Base-by-base conservation (phyloP, 2,113 vertebrate species). In the Pipa parva region DNA sequence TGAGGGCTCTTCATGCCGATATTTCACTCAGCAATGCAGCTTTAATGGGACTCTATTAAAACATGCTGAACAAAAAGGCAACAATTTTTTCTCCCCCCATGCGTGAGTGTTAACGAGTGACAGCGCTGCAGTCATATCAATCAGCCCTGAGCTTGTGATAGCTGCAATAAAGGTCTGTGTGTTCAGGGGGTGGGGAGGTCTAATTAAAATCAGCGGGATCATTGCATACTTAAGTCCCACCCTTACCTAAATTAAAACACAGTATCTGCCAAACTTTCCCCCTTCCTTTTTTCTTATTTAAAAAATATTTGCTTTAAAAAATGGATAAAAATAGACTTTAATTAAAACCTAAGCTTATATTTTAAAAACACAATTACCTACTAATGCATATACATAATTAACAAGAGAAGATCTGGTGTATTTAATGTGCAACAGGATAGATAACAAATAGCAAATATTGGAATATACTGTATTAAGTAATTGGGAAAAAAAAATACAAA, bases 21-120 rank as follows among this genome's bases (percentile, higher is more conserved):
- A 88, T 89, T 89, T 87, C 89, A 89, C 84, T 88, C 87, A 87
- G 85, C 82, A 86, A 89, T 85, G 85, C 84, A 86, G 83, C 79
- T 80, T 88, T 89, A 88, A 90, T 88, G 85, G 86, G 84, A 86
- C 83, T 85, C 86, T 85, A 89, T 89, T 89, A 90, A 88, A 85
- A 88, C 84, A 86, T 79, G 81, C 84, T 83, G 87, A 85, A 89
- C 83, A 89, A 87, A 89, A 88, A 82, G 83, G 58, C 79, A 78
- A 26, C 45, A 57, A 60, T 42, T 70, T 70, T 70, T 76, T 80
- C 29, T 18, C 39, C 36, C 46, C 48, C 48, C 33, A 29, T 61
- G 55, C 27, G 57, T 28, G 46, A 31, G 57, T 78, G 74, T 81
- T 83, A 78, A 75, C 85, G 85, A 89, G 81, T 87, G 86, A 89